Evolutionary conservation across 2,888 invertebrate species (phyloP).

Genomic region (Heteropelma amictum): DNA sequence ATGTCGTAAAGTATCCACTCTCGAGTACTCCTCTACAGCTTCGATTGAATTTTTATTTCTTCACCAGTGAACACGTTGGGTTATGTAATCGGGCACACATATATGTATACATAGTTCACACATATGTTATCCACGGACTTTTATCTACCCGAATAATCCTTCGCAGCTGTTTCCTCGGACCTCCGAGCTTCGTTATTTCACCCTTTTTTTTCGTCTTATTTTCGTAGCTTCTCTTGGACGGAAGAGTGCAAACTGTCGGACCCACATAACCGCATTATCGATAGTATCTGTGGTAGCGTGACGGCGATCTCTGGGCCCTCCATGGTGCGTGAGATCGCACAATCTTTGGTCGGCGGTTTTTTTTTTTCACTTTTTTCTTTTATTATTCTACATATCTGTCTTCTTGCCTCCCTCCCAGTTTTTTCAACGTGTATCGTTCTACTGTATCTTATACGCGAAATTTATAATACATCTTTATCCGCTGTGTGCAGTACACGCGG

Average conservation of each 20-base stretch:
- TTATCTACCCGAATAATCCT: conserved; percentile 21
- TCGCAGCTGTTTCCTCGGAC: conserved; percentile 37
- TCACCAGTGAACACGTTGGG: not conserved
- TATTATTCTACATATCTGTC: not conserved
- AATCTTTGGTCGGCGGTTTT: conserved; percentile 41
- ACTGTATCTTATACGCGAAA: conserved; percentile 16
- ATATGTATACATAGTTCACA: not conserved
- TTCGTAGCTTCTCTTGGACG: conserved; percentile 16
- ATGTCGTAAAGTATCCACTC: too few species aligned
- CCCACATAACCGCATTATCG: conserved; percentile 53
- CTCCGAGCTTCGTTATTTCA: conserved; percentile 11
- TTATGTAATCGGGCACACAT: not conserved
- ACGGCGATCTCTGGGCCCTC: conserved; percentile 49
- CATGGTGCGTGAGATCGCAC: conserved; percentile 54
- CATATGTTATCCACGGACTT: not conserved
- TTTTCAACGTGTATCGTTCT: conserved; percentile 1
- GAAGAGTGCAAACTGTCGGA: conserved; percentile 15
- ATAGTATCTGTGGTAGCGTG: conserved; percentile 56
- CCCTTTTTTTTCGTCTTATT: conserved; percentile 3
- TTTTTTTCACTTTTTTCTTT: not conserved
- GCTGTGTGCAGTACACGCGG: conserved; percentile 2
- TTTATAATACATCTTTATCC: conserved; percentile 22
- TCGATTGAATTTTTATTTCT: too few species aligned
- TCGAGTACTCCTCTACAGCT: too few species aligned
- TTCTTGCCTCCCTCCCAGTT: not conserved